A percentile compares a stretch with the other conserved stretches of the same genome.
These are phyloP conservation scores for Caenorhabditis sp. DNA, from an alignment of 2,888 invertebrate genomes.

Conservation along the genomic window DNA sequence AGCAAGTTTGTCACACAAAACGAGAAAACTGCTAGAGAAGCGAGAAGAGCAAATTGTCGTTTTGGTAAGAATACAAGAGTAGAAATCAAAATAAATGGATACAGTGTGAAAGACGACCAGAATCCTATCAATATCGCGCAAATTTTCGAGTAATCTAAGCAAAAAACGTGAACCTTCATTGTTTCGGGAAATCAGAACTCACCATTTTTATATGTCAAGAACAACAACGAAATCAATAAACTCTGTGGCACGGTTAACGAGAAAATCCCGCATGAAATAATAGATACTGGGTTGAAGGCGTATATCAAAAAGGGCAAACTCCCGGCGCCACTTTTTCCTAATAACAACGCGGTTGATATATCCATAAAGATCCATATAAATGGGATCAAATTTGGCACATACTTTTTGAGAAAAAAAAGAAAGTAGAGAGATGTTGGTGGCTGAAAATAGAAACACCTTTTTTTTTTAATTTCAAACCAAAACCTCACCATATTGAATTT, in stretches of 20 bases:
- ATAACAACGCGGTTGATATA: slow-evolving; percentile 16
- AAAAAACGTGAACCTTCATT: no score
- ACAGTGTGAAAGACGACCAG: slow-evolving; percentile 34
- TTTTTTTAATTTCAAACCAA: background rate
- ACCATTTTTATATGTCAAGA: slow-evolving; percentile 38
- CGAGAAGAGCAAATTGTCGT: background rate
- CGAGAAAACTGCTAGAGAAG: background rate
- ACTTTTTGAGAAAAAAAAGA: slow-evolving; percentile 15
- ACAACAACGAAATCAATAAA: slow-evolving; percentile 41
- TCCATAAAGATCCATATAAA: slow-evolving; percentile 26
- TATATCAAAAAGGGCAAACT: slow-evolving; percentile 23
- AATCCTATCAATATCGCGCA: slow-evolving; percentile 23
- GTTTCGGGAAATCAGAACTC: background rate
- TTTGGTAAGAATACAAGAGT: slow-evolving; percentile 14
- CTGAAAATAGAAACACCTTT: slow-evolving; percentile 30
- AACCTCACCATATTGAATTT: slow-evolving; percentile 30
- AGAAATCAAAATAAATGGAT: slow-evolving; percentile 23
- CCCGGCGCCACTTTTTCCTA: background rate
- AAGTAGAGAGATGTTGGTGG: slow-evolving; percentile 12
- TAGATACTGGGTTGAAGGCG: slow-evolving; percentile 65
- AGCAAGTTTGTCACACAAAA: slow-evolving; percentile 4
- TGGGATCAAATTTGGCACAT: background rate
- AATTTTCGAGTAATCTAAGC: slow-evolving; percentile 12
- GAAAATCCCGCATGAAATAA: slow-evolving; percentile 56
- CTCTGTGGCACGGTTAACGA: slow-evolving; percentile 60